phyloP scores from a whole-genome alignment of 2,113 vertebrate species.

The Cheirogaleus medius region DNA sequence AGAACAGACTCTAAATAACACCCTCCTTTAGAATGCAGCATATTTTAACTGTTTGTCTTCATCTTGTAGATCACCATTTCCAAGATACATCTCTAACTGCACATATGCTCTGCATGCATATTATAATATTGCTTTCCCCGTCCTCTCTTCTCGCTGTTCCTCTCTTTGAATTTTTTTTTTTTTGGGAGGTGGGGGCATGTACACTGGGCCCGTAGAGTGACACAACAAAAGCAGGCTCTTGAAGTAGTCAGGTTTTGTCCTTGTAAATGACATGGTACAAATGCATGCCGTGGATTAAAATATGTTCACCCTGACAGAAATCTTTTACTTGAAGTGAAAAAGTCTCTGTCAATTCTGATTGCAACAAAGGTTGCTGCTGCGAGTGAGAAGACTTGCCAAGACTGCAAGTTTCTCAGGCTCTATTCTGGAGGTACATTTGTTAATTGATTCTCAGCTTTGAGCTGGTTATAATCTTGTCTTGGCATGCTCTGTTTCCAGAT shows the following conservation, averaged over 20 bases:
- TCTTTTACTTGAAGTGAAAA: constrained; percentile 54
- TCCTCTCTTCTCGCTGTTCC: neutral
- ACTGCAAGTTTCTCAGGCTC: neutral
- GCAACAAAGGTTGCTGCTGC: neutral
- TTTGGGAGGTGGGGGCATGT: neutral
- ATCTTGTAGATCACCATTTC: constrained; percentile 37
- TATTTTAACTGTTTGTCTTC: constrained; percentile 10
- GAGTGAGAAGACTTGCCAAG: neutral
- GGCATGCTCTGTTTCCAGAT: neutral
- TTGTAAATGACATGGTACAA: constrained; percentile 50
- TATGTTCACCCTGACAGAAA: constrained; percentile 49
- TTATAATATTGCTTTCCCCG: neutral
- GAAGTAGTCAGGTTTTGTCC: constrained; percentile 46
- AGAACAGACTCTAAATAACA: constrained; percentile 62
- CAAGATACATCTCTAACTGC: neutral
- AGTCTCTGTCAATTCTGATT: neutral
- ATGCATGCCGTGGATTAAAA: constrained; percentile 40
- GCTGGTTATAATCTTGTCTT: constrained; percentile 43
- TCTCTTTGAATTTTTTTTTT: neutral
- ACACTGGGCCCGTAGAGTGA: neutral
- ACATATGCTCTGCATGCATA: neutral
- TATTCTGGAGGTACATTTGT: neutral
- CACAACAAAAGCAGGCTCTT: constrained; percentile 42
- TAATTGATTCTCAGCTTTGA: constrained; percentile 52
- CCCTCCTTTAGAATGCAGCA: neutral